Evolutionary conservation across 2,888 invertebrate species (phyloP), one percentile per base, ranked within the genome.

Genomic region (Amphipoea lucens): DNA sequence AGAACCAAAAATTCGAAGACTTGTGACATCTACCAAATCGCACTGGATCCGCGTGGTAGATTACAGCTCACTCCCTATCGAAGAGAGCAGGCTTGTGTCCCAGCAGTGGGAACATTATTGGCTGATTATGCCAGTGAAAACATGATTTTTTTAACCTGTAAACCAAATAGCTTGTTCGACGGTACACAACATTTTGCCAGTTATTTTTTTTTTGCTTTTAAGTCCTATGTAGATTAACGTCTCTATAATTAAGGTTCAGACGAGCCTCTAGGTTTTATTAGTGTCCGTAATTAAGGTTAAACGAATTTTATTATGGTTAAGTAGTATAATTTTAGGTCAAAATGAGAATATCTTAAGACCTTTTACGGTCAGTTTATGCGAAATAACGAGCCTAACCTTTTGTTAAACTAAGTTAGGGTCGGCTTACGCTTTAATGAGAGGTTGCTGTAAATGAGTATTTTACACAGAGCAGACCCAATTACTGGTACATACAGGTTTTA

Each of bases 341-440:
- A 57, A 57, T 57, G 57, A 57, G 57, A 57, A 57, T 57, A 57
- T 57, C 11, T 23, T 57, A 57, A n/a, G 57, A 57, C 23, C 57
- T 57, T 57, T 57, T 57, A 57, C 11, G 57, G 60, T 45, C 60
- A n/a, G 4, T 51, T 79, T 60, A 60, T 42, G 29, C 23, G 9
- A 42, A 60, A 66, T 42, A 51, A 48, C 20, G 66, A 36, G 14
- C 42, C 20, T 81, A 51, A 67, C 66, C 73, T 73, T 71, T 79
- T 81, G 81, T 60, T 57, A 60, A 60, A 67, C 48, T 2, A 51
- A 60, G 79, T 54, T 63, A 42, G 73, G 73, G 73, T 81, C 51
- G 42, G 60, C 14, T 51, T 67, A 42, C 60, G 51, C 0, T 51
- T 29, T 81, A 79, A 79, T 60, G 42, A 79, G 73, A 60, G 81